These are phyloP conservation scores for Drosophila watanabei DNA, from an alignment of 1,140 invertebrate genomes.

Conservation along the genomic window DNA sequence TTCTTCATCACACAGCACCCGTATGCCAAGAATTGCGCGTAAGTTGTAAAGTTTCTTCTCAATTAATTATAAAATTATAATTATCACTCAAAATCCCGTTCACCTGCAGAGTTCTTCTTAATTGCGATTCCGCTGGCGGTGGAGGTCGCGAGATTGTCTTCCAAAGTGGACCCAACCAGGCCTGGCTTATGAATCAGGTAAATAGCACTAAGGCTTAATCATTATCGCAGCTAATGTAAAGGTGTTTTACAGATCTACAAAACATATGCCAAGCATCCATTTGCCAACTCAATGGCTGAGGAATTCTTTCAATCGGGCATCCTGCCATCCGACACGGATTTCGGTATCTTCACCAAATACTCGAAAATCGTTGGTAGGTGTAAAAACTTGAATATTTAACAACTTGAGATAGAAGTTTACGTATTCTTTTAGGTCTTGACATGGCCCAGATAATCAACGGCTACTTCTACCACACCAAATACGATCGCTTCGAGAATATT, in stretches of 20 bases:
- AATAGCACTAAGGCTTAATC: not conserved
- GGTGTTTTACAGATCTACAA: constrained; percentile 91
- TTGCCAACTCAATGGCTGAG: constrained; percentile 92
- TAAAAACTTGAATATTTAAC: not conserved
- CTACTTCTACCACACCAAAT: constrained; percentile 95
- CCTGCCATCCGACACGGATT: constrained; percentile 96
- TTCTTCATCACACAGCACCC: constrained; percentile 93
- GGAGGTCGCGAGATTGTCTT: constrained; percentile 97
- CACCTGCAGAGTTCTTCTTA: constrained; percentile 92
- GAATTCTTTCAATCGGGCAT: constrained; percentile 94
- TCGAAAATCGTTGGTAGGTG: constrained; percentile 86
- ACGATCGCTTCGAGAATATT: constrained; percentile 92
- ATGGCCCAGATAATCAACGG: constrained; percentile 97
- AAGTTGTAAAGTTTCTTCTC: not conserved
- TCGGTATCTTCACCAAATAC: constrained; percentile 92
- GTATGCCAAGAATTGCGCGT: constrained; percentile 88
- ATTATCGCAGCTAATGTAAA: not conserved
- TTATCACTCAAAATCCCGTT: not conserved
- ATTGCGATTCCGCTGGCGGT: constrained; percentile 95
- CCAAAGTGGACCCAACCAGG: constrained; percentile 94
- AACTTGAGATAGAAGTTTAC: not conserved
- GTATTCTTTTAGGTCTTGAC: constrained; percentile 87
- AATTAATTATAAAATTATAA: not conserved
- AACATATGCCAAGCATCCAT: constrained; percentile 92
- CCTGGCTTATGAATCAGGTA: constrained; percentile 93